Evolutionary conservation across 2,888 invertebrate genomes (phyloP).

Genomic region (Zeuzera pyrina): DNA sequence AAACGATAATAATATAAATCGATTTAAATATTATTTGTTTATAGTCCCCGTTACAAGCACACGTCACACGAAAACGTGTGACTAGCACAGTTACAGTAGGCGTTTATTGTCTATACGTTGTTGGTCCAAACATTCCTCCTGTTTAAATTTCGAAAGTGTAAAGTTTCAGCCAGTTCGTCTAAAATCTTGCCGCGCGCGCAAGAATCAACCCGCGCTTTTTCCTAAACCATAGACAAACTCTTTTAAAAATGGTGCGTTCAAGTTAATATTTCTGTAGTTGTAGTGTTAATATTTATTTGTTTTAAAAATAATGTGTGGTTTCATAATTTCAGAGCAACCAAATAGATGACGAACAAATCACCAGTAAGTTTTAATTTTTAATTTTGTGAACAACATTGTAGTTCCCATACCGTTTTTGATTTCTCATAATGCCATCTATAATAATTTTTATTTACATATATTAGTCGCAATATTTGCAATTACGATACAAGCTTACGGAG

Average conservation of each 20-base stretch:
- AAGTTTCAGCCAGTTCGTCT: slow-evolving; percentile 38
- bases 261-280: slow-evolving; percentile 6
- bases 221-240: slow-evolving; percentile 15
- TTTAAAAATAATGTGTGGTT: slow-evolving; percentile 12
- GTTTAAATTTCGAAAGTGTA: slow-evolving; percentile 45
- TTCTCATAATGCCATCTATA: no score
- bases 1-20: no score
- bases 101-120: slow-evolving; percentile 2
- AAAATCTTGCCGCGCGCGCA: slow-evolving; percentile 39
- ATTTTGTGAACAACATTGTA: no score
- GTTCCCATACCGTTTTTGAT: no score
- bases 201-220: slow-evolving; percentile 24
- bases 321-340: slow-evolving; percentile 43
- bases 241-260: slow-evolving; percentile 48
- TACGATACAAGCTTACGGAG: no score
- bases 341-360: slow-evolving; percentile 64
- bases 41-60: slow-evolving; percentile 25
- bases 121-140: slow-evolving; percentile 8
- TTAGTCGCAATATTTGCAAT: no score
- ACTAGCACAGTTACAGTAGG: background rate
- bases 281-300: slow-evolving; percentile 8
- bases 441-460: no score
- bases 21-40: no score
- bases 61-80: slow-evolving; percentile 17
- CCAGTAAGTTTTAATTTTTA: slow-evolving; percentile 44